A percentile compares a stretch with the other conserved stretches of the same genome.
Conservation (phyloP, 2,888 invertebrate species). For the Aphodius granarius region DNA sequence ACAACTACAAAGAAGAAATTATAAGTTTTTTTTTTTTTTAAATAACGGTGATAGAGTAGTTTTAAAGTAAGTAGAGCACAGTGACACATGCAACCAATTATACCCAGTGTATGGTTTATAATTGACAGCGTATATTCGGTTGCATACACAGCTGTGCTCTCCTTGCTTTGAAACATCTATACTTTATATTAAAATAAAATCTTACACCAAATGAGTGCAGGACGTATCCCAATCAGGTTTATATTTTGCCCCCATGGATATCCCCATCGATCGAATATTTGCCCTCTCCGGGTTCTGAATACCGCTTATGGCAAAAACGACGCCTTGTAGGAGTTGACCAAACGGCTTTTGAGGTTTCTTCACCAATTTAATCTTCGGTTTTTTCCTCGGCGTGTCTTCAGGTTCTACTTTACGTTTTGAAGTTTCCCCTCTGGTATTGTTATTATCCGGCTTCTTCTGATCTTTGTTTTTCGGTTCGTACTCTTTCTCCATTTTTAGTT, state of each 20-base stretch:
- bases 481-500: constrained; percentile 21
- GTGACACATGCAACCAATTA: too few relatives aligned
- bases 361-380: constrained; percentile 31
- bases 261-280: constrained; percentile 66
- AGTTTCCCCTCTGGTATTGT: constrained; percentile 31
- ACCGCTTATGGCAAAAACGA: constrained; percentile 82
- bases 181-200: constrained; percentile 29
- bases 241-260: constrained; percentile 79
- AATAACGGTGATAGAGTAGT: neutral
- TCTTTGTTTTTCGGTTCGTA: constrained; percentile 24
- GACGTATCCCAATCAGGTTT: constrained; percentile 71
- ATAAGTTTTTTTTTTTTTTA: neutral
- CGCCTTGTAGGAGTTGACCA: constrained; percentile 63
- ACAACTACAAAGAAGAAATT: constrained; percentile 63
- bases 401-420: constrained; percentile 32
- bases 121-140: too few relatives aligned
- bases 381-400: constrained; percentile 40
- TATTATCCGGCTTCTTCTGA: constrained; percentile 17
- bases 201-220: constrained; percentile 87
- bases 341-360: constrained; percentile 55
- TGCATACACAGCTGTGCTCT: too few relatives aligned
- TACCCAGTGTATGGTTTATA: too few relatives aligned
- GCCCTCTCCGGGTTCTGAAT: constrained; percentile 81
- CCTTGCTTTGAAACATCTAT: neutral
- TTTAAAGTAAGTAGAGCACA: too few relatives aligned